Base-by-base conservation (phyloP, 2,888 invertebrate species). In the Rhagophthalmus giganteus region DNA sequence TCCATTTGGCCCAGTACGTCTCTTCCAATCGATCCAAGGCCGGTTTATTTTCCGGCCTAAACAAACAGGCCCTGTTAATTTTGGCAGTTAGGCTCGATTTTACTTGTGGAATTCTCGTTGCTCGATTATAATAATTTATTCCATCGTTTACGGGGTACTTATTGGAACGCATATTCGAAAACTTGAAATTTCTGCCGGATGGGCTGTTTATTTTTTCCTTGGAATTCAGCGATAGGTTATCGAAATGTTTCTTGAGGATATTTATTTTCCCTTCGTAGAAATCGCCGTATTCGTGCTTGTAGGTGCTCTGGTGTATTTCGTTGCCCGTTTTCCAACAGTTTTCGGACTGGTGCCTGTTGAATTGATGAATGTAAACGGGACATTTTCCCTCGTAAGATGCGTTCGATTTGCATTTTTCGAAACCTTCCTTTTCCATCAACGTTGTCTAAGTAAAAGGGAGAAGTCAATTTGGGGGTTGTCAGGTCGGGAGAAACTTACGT, bases 1-100 rank as follows among this genome's bases (percentile, higher is more conserved):
- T 73, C 73, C 74, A 74, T 39, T 66, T 66, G 0, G 72, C 67
- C 74, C 74, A 74, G 42, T 73, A 74, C 1, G 67, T 64, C 59
- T 74, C 74, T 55, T 74, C 74, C 14, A 74, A 46, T 53, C 65
- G 70, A 30, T 70, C 63, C 12, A 68, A 48, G 3, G 63, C 58
- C n/a, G 58, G 56, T 50, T 63, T 54, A 15, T 48, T 13, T 65
- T 49, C 48, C 7, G 52, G 37, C 25, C 26, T 38, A n/a, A 51
- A 51, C 10, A 52, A 9, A 16, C 30, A 20, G 2, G 32, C 40
- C 31, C 50, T 57, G 41, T 44, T 51, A 7, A 33, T 47, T 15
- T 57, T 59, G 15, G 47, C 10, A 26, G 4, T 40, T 2, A 15
- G 27, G 5, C 8, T 37, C 2, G 44, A 37, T 26, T 27, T 38